Evolutionary conservation across 2,797 vertebrate species (phyloP).

Genomic region (Pelodytes ibericus): DNA sequence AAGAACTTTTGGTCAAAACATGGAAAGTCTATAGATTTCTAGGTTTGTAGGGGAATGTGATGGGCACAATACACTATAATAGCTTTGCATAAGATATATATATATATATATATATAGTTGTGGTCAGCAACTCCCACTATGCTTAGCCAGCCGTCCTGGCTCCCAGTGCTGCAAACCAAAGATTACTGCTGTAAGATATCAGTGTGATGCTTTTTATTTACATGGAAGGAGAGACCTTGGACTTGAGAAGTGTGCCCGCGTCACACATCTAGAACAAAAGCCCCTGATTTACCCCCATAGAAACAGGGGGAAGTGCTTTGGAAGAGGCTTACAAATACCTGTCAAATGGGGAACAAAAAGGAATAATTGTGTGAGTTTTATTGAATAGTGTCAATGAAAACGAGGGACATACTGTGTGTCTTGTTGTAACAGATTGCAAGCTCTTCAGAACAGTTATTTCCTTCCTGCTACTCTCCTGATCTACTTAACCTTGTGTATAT

Average conservation of each 20-base stretch:
- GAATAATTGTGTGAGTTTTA: not conserved
- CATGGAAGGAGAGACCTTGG: slow-evolving; percentile 49
- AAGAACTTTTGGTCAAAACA: no score
- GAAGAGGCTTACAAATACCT: slow-evolving; percentile 8
- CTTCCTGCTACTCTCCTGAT: not conserved
- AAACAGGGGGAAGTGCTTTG: not conserved
- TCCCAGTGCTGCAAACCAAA: no score
- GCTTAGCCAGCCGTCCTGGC: no score
- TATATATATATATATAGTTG: no score
- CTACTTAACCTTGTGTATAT: slow-evolving; percentile 8
- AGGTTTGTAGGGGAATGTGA: no score
- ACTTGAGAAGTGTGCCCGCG: slow-evolving; percentile 11
- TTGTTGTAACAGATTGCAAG: not conserved
- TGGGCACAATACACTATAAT: no score
- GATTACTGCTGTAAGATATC: no score
- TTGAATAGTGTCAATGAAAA: not conserved
- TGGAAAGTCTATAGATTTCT: no score
- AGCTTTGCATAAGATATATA: no score
- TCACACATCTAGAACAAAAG: slow-evolving; percentile 2
- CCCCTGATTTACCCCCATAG: slow-evolving; percentile 14
- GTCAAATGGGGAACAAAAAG: not conserved
- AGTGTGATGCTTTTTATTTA: slow-evolving; percentile 38
- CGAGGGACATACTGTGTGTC: not conserved
- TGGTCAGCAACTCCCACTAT: no score
- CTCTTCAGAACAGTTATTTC: not conserved